Evolutionary conservation across 2,888 invertebrate species (phyloP), one percentile per base, ranked within the genome.

Genomic region (Apodemia duryi): DNA sequence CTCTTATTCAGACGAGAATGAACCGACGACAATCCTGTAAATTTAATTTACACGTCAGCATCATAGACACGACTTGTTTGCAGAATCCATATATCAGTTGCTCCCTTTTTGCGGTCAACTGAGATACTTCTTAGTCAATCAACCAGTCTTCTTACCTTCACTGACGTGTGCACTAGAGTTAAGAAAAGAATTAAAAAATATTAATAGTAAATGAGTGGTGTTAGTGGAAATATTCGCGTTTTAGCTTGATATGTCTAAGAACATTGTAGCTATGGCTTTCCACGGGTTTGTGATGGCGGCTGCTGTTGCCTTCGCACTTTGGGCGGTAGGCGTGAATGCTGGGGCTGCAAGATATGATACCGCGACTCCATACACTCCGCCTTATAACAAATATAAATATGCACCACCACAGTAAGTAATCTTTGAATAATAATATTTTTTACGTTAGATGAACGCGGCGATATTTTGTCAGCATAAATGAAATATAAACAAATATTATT

Each of bases 31-130:
- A 74, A 74, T 73, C 73, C 70, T 77, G 81, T 77, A 86, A 90
- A 90, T 90, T 86, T 71, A 87, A 88, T 88, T 88, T 72, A 84
- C 88, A 88, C 80, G 78, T 79, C 75, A 78, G 76, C 77, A 80
- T 75, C 75, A 74, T 72, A 78, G 75, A 77, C 78, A 80, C 80
- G 77, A 71, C 73, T 69, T 91, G 84, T 91, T 91, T 84, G 79
- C 86, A 75, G 80, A 82, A 83, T 75, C 85, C 77, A 89, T 90
- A 81, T 82, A 81, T 79, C 79, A 81, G 77, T 73, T 69, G 79
- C 75, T 84, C 82, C 83, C 86, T 81, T 82, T 80, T 71, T 76
- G 73, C 70, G 76, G 84, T 85, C 86, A 90, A 85, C 86, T 81
- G 79, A 82, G 79, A 75, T 81, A 81, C 71, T 74, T 73, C 74